Conservation (phyloP, 2,113 vertebrate genomes). For the Corvus cornix region DNA sequence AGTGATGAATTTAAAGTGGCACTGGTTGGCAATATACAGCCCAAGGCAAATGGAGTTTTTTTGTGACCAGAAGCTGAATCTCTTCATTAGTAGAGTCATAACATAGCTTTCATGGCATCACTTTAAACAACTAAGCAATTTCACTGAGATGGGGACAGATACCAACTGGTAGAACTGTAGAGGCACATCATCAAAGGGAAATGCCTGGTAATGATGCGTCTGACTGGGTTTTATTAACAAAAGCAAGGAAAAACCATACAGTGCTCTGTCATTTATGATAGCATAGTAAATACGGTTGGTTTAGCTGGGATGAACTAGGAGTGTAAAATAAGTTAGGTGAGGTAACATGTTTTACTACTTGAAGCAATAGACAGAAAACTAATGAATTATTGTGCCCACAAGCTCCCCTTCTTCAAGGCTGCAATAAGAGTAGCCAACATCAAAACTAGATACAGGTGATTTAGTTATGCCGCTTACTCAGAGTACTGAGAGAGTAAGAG, state of each 20-base stretch:
- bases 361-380: background rate
- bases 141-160: background rate
- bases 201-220: background rate
- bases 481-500: background rate
- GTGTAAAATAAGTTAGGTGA: background rate
- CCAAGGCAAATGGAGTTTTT: background rate
- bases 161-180: background rate
- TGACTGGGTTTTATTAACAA: background rate
- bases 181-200: background rate
- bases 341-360: background rate
- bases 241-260: background rate
- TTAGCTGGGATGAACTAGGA: background rate
- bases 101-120: background rate
- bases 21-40: background rate
- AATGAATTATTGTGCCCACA: background rate
- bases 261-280: background rate
- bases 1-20: background rate
- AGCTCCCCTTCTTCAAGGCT: background rate
- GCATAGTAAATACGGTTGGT: background rate
- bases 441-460: background rate
- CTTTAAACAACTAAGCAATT: background rate
- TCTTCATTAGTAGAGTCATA: background rate
- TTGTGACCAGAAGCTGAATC: background rate
- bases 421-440: background rate
- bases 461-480: background rate